Evolutionary conservation across 2,888 invertebrate species (phyloP), one percentile per base, ranked within the genome.

Genomic region (Tridacna crocea): DNA sequence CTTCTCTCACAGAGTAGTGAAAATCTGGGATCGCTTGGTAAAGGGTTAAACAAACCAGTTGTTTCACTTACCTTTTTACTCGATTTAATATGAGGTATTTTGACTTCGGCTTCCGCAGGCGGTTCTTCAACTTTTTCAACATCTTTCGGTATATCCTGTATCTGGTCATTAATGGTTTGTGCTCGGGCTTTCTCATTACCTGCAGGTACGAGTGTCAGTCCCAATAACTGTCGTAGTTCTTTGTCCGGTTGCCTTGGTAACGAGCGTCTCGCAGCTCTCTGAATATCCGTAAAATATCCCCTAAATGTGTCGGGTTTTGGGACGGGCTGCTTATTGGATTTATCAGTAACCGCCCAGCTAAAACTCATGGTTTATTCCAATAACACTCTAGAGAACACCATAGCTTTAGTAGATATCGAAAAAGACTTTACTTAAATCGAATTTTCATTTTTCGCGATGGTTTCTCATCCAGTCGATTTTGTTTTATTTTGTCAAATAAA

Each of bases 261-360:
- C 6, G 84, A 82, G 47, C 60, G 79, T n/a, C 84, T 27, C 6
- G 84, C 84, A 12, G 82, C 84, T 27, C 84, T 76, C 22, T 60
- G 79, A 17, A 84, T 84, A 48, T 82, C 84, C n/a, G 84, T 84
- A 58, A 84, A 82, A 36, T 84, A 84, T 12, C 84, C 84, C 22
- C 55, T 22, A 27, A 84, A 84, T 0, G 79, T 68, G 12, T 81
- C 81, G 22, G 22, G 63, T 26, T 58, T 48, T 36, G 36, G 51
- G 51, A 11, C 19, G 22, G 75, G 75, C 24, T 26, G n/a, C 11
- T 17, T 26, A n/a, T n/a, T 12, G 27, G 72, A 11, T 19, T 70
- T 58, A 17, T 75, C 76, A 3, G 81, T 79, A 0, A 82, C 73
- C 12, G 83, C 61, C 84, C 84, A 84, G 26, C 70, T 74, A 58